Base-by-base conservation (phyloP, 2,797 vertebrate species). In the Coccyzus lansbergi region DNA sequence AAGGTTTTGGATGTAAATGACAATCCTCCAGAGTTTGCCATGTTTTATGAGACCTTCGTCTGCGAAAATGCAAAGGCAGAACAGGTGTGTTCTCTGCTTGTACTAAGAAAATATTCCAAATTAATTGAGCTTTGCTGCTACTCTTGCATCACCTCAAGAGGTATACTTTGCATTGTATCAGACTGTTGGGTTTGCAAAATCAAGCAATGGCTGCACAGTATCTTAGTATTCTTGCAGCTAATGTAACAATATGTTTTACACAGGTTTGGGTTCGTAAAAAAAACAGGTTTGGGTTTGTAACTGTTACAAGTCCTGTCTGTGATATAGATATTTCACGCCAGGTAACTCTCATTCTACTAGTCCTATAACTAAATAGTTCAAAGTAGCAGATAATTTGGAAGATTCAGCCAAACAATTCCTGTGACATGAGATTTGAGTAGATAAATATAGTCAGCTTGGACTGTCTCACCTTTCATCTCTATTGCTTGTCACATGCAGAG, bases 11-110 rank as follows among this genome's bases (percentile, higher is more conserved):
- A 99, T 82, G 98, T 99, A 97, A 99, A 99, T 77, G 99, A 99
- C 98, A 99, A 99, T 2, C 98, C 99, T 34, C 99, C 99, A 1
- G 98, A 98, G 38, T 99, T 99, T 81, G 98, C 98, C 96, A 98
- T 98, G 97, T 98, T 98, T 94, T 99, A 99, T 0, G 99, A 99
- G 97, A 98, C 99, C 10, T 99, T 98, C 60, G 98, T 99, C 96
- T 99, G 99, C 65, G 99, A 99, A 98, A 99, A 99, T 48, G 98
- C 99, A 29, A 99, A 98, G 92, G 98, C 98, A 70, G 99, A 99
- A 95, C 99, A 99, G 99, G 99, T 99, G 80, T 85, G 97, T 96
- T 93, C 59, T 83, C 63, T 88, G 34, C 56, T 89, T 40, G 4
- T 48, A 58, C 36, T 83, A 62, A 42, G 69, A 60, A 67, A 86